Base-by-base conservation (phyloP, 2,888 invertebrate species). In the Plusia festucae region DNA sequence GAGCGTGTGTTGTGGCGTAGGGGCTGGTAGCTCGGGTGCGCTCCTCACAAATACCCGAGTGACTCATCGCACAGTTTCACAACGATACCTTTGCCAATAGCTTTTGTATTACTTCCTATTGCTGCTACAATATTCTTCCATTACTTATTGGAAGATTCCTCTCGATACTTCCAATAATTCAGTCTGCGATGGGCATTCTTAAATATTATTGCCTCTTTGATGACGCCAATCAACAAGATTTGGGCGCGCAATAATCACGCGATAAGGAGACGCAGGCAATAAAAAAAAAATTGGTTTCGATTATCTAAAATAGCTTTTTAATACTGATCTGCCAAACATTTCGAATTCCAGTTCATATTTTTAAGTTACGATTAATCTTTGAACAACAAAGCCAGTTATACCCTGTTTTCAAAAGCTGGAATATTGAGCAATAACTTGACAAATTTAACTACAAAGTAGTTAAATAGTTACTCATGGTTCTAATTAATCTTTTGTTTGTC, bases 101-200 rank as follows among this genome's bases (percentile, higher is more conserved):
- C 90, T 92, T 90, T 90, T 90, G 89, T 92, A 91, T 90, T 91
- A 89, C 93, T 94, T 94, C 94, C 93, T 94, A 92, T 89, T 91
- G 88, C 87, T 83, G 83, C 81, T 83, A 82, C 68, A 64, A 67
- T 84, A 75, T 78, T 82, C 65, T 73, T 71, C 70, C 55, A 73
- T 64, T 76, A 68, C 70, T 73, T 58, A 62, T 82, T 76, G 74
- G 75, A 77, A 78, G 73, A 80, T 79, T 82, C 72, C 75, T 76
- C 64, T 53, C 60, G 44, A 57, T 18, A n/a, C n/a, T 59, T 51
- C n/a, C 63, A 27, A 15, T 40, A 53, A 60, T n/a, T 60, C 20
- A 40, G 6, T 16, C 30, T 46, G 22, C 18, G 30, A 46, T 34
- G 59, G 56, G 62, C 61, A 53, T 57, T 24, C 44, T 57, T 64